Evolutionary conservation across 2,797 vertebrate genomes (phyloP).

Genomic region (Pangasius larnaudii): DNA sequence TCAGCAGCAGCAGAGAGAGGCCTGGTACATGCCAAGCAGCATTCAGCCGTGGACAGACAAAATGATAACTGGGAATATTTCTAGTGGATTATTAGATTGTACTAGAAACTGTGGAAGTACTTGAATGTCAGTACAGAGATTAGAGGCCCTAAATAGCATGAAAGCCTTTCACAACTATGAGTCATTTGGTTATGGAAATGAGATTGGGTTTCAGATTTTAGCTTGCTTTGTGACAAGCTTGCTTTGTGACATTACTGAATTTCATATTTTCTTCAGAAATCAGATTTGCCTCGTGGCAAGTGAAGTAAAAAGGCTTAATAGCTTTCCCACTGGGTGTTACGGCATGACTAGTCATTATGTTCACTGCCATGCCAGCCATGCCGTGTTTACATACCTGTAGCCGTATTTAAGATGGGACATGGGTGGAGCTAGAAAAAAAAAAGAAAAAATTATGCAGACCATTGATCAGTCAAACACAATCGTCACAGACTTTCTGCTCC

Average conservation of each 20-base stretch:
- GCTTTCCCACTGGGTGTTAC: background rate
- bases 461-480: background rate
- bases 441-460: no score
- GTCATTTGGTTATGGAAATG: background rate
- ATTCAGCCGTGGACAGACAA: background rate
- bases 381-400: background rate
- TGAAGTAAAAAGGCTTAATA: background rate
- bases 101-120: background rate
- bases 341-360: background rate
- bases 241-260: background rate
- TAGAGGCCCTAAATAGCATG: background rate
- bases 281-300: background rate
- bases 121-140: constrained; percentile 20
- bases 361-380: background rate
- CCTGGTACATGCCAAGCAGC: background rate
- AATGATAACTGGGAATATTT: constrained; percentile 8
- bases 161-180: background rate
- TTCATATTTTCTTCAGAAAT: background rate
- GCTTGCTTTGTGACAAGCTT: background rate
- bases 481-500: background rate
- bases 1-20: background rate
- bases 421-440: background rate
- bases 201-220: background rate
- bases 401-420: background rate
- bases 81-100: background rate